Percentiles rank a stretch among this genome's conserved stretches.
These are phyloP conservation scores for Psephotus haematonotus DNA, from an alignment of 2,113 vertebrate species.

Conservation along the genomic window DNA sequence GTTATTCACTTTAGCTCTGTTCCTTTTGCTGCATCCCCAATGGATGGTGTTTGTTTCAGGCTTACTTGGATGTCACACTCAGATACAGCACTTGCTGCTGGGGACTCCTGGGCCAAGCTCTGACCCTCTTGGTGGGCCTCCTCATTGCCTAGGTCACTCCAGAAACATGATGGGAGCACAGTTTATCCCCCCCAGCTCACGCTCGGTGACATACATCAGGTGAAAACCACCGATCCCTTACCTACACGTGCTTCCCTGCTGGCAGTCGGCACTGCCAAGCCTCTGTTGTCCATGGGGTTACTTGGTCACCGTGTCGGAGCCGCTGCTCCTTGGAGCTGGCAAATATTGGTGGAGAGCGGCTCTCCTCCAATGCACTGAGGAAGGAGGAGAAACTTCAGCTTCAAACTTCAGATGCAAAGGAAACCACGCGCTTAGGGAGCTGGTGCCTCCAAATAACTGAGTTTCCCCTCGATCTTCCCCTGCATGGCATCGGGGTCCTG, in stretches of 20 bases:
- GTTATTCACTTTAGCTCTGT: not conserved
- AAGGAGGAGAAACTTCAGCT: not conserved
- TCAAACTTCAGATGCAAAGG: not conserved
- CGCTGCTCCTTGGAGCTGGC: not conserved
- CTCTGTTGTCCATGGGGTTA: rapidly evolving
- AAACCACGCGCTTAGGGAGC: rapidly evolving
- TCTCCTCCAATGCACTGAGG: not conserved
- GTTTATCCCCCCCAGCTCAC: rapidly evolving
- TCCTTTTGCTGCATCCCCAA: not conserved
- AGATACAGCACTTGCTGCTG: not conserved
- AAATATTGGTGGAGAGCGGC: rapidly evolving
- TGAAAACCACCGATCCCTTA: not conserved
- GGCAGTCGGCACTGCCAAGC: not conserved
- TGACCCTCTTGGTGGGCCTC: not conserved
- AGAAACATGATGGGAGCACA: not conserved
- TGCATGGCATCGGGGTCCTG: not conserved
- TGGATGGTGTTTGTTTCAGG: not conserved
- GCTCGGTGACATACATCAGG: too few species aligned
- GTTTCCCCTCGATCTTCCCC: not conserved
- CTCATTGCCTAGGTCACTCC: not conserved
- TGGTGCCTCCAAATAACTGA: not conserved
- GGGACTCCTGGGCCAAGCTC: not conserved
- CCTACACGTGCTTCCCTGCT: rapidly evolving
- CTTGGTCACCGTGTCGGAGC: not conserved
- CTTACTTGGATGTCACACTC: not conserved